A percentile compares a stretch with the other conserved stretches of the same genome.
phyloP scores from a whole-genome alignment of 1,140 invertebrate genomes.

The Melanaphis sacchari region DNA sequence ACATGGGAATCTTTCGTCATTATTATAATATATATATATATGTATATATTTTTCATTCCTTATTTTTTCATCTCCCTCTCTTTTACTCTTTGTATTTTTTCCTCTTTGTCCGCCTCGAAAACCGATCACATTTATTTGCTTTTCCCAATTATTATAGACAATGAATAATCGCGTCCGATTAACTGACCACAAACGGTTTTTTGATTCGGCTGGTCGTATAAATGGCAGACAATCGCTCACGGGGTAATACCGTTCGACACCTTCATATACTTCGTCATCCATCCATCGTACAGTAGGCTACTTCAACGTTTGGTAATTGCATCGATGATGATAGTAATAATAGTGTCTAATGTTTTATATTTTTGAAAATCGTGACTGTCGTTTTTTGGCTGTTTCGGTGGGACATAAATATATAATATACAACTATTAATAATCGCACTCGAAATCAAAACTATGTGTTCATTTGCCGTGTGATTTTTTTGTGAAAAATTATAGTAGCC shows the following conservation, averaged over 20 bases:
- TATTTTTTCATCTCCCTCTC: background rate
- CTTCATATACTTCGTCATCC: slow-evolving; percentile 38
- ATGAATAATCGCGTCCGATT: slow-evolving; percentile 55
- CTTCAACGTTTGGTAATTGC: slow-evolving; percentile 39
- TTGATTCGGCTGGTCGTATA: slow-evolving; percentile 52
- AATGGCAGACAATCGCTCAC: slow-evolving; percentile 55
- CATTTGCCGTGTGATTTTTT: background rate
- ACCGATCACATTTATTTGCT: slow-evolving; percentile 57
- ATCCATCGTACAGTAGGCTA: background rate
- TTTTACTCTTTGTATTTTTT: background rate
- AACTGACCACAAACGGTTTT: slow-evolving; percentile 44
- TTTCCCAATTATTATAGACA: slow-evolving; percentile 58
- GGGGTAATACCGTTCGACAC: slow-evolving; percentile 50
- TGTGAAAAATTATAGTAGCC: background rate
- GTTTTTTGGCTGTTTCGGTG: background rate
- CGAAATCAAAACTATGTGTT: background rate
- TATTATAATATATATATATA: slow-evolving; percentile 35
- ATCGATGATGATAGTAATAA: slow-evolving; percentile 40
- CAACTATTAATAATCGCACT: background rate
- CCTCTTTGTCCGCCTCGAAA: slow-evolving; percentile 4
- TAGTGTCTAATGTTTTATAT: slow-evolving; percentile 39
- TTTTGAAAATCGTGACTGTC: slow-evolving; percentile 53
- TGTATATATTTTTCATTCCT: slow-evolving; percentile 9
- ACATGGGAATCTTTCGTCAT: slow-evolving; percentile 54
- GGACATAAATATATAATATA: background rate